phyloP scores from a whole-genome alignment of 2,113 vertebrate species.

The Benitochromis conjunctus region DNA sequence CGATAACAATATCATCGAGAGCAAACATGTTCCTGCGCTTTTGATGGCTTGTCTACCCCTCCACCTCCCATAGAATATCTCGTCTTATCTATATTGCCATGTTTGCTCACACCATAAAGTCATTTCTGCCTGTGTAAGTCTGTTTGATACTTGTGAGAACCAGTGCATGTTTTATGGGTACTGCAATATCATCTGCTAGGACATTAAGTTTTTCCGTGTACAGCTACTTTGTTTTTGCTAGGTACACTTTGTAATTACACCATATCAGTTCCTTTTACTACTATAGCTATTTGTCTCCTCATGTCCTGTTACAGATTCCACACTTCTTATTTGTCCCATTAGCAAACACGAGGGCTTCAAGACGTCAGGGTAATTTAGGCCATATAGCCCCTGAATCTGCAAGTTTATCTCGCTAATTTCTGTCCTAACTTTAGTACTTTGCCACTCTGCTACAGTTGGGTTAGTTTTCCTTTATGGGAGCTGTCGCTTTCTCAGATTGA shows the following conservation, averaged over 20 bases:
- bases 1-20: constrained; percentile 66
- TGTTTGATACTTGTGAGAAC: constrained; percentile 14
- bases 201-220: not conserved
- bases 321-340: not conserved
- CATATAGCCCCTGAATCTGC: not conserved
- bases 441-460: not conserved
- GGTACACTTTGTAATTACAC: not conserved
- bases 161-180: not conserved
- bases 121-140: constrained; percentile 11
- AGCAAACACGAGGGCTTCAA: not conserved
- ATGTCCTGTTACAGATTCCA: not conserved
- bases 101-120: constrained; percentile 40
- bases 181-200: not conserved
- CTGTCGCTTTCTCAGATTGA: not conserved
- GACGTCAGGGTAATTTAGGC: not conserved
- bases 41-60: constrained; percentile 44
- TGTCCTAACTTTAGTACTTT: not conserved
- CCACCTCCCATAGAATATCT: constrained; percentile 24
- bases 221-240: not conserved
- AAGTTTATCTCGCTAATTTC: not conserved
- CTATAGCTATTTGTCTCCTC: not conserved
- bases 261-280: not conserved
- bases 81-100: constrained; percentile 45
- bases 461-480: not conserved
- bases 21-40: constrained; percentile 44